Evolutionary conservation across 2,888 invertebrate species (phyloP).

Genomic region (Atethmia centrago): DNA sequence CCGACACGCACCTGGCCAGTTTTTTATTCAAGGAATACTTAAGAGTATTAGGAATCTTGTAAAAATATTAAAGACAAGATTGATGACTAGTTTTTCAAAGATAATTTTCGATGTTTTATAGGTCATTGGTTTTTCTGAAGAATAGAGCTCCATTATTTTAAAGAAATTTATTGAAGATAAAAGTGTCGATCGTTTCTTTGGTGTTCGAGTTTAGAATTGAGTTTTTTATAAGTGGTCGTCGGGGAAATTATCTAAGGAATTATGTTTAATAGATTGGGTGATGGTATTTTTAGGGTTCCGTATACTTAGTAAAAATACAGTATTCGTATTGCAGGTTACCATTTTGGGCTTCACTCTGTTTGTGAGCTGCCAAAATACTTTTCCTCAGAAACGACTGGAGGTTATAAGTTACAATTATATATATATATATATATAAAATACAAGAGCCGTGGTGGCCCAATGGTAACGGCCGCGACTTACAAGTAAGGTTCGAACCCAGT

Average conservation of each 20-base stretch:
- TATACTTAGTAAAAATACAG: not conserved
- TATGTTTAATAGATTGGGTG: not conserved
- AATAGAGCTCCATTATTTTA: slow-evolving; percentile 6
- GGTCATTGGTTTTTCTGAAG: slow-evolving; percentile 16
- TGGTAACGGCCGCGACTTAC: no score
- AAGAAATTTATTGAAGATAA: not conserved
- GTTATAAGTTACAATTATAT: no score
- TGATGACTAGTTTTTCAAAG: slow-evolving; percentile 13
- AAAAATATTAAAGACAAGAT: slow-evolving; percentile 21
- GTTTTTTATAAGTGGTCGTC: not conserved
- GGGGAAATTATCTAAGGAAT: not conserved
- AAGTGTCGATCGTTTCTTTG: not conserved
- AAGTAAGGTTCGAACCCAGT: no score
- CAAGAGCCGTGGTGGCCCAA: no score
- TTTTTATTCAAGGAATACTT: slow-evolving; percentile 11
- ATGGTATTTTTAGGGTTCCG: not conserved
- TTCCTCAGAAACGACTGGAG: no score
- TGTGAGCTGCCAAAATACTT: no score
- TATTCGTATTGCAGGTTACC: not conserved
- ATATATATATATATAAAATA: no score
- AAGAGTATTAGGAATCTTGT: not conserved
- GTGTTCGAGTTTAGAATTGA: not conserved
- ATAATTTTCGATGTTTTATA: not conserved
- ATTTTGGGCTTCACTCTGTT: no score
- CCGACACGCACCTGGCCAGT: no score